These are phyloP conservation scores for Melipona beecheii DNA, from an alignment of 2,888 invertebrate genomes.

Conservation along the genomic window DNA sequence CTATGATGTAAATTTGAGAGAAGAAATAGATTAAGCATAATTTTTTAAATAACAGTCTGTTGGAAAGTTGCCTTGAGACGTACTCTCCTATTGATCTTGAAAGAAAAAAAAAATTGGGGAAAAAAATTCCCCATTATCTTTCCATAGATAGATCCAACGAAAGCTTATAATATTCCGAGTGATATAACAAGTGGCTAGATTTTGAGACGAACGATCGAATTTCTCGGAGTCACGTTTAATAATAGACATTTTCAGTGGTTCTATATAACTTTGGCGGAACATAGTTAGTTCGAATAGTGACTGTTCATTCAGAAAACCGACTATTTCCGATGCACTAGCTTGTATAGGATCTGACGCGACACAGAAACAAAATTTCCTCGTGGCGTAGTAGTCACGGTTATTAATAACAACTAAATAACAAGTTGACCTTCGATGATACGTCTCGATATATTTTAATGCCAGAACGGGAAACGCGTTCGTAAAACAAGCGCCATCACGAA, in stretches of 20 bases:
- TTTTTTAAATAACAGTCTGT: too few relatives aligned
- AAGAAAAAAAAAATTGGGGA: too few relatives aligned
- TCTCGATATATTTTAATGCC: conserved; percentile 41
- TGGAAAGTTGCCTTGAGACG: too few relatives aligned
- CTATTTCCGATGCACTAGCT: conserved; percentile 45
- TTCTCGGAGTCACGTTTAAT: conserved; percentile 30
- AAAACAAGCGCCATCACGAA: background rate
- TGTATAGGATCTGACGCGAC: background rate
- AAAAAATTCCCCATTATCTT: background rate
- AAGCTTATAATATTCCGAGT: background rate
- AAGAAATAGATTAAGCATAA: too few relatives aligned
- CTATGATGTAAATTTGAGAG: too few relatives aligned
- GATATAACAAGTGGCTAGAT: conserved; percentile 3
- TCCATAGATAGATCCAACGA: too few relatives aligned
- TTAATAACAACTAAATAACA: conserved; percentile 73
- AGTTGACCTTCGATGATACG: conserved; percentile 65
- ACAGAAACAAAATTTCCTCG: conserved; percentile 23
- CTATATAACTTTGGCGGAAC: background rate
- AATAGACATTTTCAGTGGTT: conserved; percentile 11
- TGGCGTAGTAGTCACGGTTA: conserved; percentile 59
- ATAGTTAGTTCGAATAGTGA: background rate
- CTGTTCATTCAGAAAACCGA: conserved; percentile 43
- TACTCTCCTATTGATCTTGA: too few relatives aligned
- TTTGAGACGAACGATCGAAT: conserved; percentile 12
- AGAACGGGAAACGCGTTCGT: conserved; percentile 35